Conservation (phyloP, 1,140 invertebrate species). For the Chymomyza costata region DNA sequence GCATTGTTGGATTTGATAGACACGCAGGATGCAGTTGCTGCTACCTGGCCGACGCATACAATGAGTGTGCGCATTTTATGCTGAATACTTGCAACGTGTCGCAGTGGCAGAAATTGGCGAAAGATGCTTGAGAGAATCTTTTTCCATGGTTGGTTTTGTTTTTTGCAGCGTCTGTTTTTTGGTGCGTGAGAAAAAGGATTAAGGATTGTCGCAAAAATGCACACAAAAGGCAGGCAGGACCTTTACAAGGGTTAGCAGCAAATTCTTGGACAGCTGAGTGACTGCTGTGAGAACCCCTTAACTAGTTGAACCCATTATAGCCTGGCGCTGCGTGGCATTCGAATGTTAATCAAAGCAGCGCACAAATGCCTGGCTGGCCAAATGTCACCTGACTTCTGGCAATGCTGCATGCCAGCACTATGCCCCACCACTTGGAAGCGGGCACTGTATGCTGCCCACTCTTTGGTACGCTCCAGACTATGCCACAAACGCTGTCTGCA, state of each 20-base stretch:
- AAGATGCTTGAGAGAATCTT: slow-evolving; percentile 58
- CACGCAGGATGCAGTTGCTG: slow-evolving; percentile 31
- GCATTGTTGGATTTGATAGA: slow-evolving; percentile 49
- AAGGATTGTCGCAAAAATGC: slow-evolving; percentile 42
- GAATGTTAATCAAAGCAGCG: slow-evolving; percentile 33
- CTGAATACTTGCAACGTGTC: slow-evolving; percentile 63
- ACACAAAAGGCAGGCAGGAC: slow-evolving; percentile 5
- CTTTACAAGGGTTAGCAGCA: no score
- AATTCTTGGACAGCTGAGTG: no score
- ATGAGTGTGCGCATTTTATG: slow-evolving; percentile 59
- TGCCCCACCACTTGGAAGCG: background rate
- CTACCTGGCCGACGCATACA: slow-evolving; percentile 54
- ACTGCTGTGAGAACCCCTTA: no score
- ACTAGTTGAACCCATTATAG: no score
- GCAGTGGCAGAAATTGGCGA: slow-evolving; percentile 35
- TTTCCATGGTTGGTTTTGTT: slow-evolving; percentile 2
- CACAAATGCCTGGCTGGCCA: background rate
- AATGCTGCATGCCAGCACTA: background rate
- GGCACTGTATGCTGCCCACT: background rate
- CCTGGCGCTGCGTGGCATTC: slow-evolving; percentile 31
- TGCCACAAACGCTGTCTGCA: slow-evolving; percentile 46
- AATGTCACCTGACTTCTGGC: background rate
- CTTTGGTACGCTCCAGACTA: slow-evolving; percentile 14
- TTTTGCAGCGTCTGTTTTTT: slow-evolving; percentile 58
- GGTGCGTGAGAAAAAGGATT: slow-evolving; percentile 72